These are phyloP conservation scores for Oopsacas minuta DNA, from an alignment of 37 sponge, comb jelly and placozoan genomes.

Conservation along the genomic window DNA sequence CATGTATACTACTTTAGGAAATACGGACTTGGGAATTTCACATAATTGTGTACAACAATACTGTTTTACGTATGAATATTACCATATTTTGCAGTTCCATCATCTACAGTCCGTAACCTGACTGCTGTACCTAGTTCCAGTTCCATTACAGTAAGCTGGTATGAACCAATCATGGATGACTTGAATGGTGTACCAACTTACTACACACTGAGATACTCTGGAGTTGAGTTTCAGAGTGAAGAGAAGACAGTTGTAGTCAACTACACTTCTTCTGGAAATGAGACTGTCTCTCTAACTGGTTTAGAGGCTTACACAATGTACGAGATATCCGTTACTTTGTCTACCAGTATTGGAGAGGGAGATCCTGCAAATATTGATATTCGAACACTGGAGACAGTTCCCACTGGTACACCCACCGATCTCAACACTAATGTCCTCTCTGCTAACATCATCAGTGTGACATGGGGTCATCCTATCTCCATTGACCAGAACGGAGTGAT, in stretches of 20 bases:
- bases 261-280: not conserved
- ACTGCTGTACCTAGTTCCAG: not conserved
- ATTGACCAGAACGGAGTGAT: not conserved
- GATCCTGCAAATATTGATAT: not conserved
- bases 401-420: not conserved
- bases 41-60: too few species aligned
- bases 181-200: not conserved
- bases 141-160: not conserved
- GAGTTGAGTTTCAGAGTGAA: not conserved
- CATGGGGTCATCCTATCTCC: not conserved
- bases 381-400: not conserved
- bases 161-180: not conserved
- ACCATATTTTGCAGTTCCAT: not conserved
- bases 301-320: not conserved
- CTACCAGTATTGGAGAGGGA: not conserved
- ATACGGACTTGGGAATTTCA: too few species aligned
- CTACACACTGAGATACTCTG: not conserved
- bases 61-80: too few species aligned
- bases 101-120: conserved; percentile 1
- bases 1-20: too few species aligned
- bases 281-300: not conserved
- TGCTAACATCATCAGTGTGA: not conserved
- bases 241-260: not conserved
- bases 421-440: not conserved
- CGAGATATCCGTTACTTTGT: not conserved